phyloP scores from a whole-genome alignment of 2,113 vertebrate genomes.

The Petroica traversi region DNA sequence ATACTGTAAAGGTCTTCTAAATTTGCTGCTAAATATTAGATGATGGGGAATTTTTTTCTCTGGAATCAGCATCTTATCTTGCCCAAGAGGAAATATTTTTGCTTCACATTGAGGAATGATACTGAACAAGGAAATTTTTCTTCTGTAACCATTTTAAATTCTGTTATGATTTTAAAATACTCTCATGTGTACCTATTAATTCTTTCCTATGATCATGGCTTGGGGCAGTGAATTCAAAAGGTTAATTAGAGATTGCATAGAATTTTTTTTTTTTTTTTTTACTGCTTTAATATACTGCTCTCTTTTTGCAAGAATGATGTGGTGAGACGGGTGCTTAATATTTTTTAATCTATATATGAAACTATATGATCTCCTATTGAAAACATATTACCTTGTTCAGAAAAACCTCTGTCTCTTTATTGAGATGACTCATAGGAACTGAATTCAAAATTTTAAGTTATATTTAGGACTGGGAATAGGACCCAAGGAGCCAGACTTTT shows the following conservation, averaged over 20 bases:
- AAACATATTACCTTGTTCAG: not conserved
- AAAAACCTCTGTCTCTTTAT: not conserved
- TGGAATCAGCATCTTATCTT: not conserved
- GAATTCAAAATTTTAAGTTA: not conserved
- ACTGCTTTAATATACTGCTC: not conserved
- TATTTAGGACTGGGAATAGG: not conserved
- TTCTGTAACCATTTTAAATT: not conserved
- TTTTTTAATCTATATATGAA: not conserved
- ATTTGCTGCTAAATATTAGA: not conserved
- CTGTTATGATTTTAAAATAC: not conserved
- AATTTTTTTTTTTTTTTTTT: not conserved
- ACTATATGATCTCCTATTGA: not conserved
- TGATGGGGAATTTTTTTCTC: not conserved
- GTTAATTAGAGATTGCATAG: not conserved
- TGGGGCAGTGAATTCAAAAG: not conserved
- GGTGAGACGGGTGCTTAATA: rapidly evolving
- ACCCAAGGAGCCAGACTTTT: not conserved
- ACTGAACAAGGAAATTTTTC: not conserved
- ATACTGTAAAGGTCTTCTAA: not conserved
- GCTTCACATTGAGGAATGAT: not conserved
- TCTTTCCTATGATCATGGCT: not conserved
- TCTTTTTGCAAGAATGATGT: not conserved
- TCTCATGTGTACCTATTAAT: not conserved
- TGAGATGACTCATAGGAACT: not conserved
- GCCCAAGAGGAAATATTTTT: not conserved